These are phyloP conservation scores for Acridotheres tristis DNA, from an alignment of 2,797 vertebrate species.

Conservation along the genomic window DNA sequence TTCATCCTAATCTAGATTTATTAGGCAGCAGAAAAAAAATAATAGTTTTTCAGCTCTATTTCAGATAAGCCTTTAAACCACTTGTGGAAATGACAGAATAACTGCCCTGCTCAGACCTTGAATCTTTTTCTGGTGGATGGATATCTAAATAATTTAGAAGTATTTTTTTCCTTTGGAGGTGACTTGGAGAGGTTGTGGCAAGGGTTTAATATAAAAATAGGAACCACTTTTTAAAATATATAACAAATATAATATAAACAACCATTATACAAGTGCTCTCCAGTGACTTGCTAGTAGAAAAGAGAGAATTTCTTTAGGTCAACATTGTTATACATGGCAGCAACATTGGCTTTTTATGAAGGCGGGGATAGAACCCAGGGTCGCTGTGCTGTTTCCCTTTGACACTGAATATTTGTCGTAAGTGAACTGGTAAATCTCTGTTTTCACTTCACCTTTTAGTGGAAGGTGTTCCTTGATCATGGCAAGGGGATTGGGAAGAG, in stretches of 20 bases:
- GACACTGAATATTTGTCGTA: background rate
- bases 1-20: constrained; percentile 20
- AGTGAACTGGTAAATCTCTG: background rate
- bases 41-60: background rate
- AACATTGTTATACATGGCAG: background rate
- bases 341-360: background rate
- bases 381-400: background rate
- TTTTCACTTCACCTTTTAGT: background rate
- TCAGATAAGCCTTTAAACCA: constrained; percentile 17
- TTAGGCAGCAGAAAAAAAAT: background rate
- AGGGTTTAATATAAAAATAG: background rate
- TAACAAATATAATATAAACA: constrained; percentile 5
- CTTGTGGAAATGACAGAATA: background rate
- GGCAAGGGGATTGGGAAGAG: background rate
- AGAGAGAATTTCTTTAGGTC: background rate
- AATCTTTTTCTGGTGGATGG: background rate
- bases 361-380: background rate
- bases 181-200: background rate
- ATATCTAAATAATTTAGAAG: constrained; percentile 24
- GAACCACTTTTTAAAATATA: background rate
- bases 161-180: background rate
- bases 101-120: background rate
- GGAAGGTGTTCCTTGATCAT: background rate
- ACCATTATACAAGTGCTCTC: background rate
- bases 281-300: background rate